A percentile compares a stretch with the other conserved stretches of the same genome.
Evolutionary conservation across 2,888 invertebrate genomes (phyloP).

Genomic region (Euphydryas editha): DNA sequence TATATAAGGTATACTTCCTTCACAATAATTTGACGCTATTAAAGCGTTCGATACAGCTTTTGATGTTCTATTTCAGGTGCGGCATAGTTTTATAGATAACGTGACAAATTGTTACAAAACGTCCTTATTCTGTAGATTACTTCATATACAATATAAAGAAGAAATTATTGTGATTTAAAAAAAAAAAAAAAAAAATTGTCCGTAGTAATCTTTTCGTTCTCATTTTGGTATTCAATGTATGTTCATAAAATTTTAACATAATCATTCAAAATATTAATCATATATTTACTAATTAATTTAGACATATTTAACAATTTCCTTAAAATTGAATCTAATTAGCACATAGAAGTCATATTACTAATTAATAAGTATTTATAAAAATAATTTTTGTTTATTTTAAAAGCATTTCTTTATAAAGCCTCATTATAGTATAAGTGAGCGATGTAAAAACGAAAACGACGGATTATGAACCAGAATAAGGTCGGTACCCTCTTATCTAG

Average conservation of each 20-base stretch:
- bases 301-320: neutral
- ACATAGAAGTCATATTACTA: no score
- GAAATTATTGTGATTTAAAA: no score
- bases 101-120: conserved; percentile 26
- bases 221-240: neutral
- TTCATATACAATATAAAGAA: neutral
- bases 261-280: neutral
- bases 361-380: no score
- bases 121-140: conserved; percentile 34
- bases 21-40: neutral
- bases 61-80: conserved; percentile 28
- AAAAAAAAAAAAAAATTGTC: no score
- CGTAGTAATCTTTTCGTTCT: no score
- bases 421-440: neutral
- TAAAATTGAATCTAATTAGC: neutral
- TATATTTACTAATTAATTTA: neutral
- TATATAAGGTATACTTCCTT: neutral
- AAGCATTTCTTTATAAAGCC: neutral
- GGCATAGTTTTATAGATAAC: conserved; percentile 37
- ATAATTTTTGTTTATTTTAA: neutral
- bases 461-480: conserved; percentile 36
- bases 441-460: conserved; percentile 21
- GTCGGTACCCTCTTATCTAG: conserved; percentile 38
- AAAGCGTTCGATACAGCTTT: conserved; percentile 23
- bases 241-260: neutral